Percentiles rank a stretch among this genome's conserved stretches.
Evolutionary conservation across 2,113 vertebrate species (phyloP).

Genomic region (Delphinus delphis): DNA sequence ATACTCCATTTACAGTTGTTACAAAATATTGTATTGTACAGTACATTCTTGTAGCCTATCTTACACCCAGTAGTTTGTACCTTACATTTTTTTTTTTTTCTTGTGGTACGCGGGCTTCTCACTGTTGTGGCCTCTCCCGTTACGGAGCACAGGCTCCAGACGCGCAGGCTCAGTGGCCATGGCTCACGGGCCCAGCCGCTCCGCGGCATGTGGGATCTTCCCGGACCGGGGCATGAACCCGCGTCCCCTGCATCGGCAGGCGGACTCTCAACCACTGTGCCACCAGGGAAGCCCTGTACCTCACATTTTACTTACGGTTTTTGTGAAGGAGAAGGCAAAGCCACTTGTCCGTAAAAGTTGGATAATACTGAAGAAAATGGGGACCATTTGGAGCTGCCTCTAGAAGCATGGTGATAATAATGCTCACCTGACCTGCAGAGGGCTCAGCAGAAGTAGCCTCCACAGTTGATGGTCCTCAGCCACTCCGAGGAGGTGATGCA

Average conservation of each 20-base stretch:
- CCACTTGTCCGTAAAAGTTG: not conserved
- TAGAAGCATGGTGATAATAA: not conserved
- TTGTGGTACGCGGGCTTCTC: too few species aligned
- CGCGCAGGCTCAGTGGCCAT: too few species aligned
- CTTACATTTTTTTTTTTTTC: not conserved
- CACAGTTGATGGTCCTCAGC: not conserved
- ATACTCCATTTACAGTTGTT: not conserved
- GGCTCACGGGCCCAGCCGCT: too few species aligned
- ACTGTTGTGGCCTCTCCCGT: too few species aligned
- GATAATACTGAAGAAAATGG: not conserved
- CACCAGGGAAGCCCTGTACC: not conserved
- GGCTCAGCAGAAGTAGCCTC: not conserved
- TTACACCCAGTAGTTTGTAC: not conserved
- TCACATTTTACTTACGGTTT: not conserved
- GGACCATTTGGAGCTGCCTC: not conserved
- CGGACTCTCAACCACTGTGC: too few species aligned
- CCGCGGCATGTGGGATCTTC: too few species aligned
- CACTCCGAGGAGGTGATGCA: not conserved
- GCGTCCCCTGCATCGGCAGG: too few species aligned
- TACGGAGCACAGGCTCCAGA: too few species aligned
- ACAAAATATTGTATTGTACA: not conserved
- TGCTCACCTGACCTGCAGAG: not conserved
- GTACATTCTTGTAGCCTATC: not conserved
- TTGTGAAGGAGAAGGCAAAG: not conserved
- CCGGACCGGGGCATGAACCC: too few species aligned